Evolutionary conservation across 2,113 vertebrate species (phyloP).

Genomic region (Sphaerodactylus townsendi): DNA sequence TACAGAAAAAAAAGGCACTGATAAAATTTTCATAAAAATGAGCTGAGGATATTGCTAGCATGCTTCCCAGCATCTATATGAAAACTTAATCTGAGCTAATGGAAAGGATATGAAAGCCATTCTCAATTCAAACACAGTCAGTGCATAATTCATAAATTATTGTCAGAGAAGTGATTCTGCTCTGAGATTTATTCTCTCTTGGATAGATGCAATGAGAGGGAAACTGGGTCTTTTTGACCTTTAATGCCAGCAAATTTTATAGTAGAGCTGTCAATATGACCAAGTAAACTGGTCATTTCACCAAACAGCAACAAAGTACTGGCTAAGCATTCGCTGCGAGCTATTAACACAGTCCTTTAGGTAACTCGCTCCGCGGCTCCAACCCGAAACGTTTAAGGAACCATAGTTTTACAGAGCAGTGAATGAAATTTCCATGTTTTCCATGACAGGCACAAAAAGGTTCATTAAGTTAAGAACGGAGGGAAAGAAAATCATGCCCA

Average conservation of each 20-base stretch:
- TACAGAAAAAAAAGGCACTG: slow-evolving; percentile 91
- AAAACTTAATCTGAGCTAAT: slow-evolving; percentile 99
- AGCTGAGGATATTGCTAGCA: slow-evolving; percentile 99
- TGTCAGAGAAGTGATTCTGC: slow-evolving; percentile 98
- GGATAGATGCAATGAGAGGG: slow-evolving; percentile 84
- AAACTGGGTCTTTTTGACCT: slow-evolving; percentile 91
- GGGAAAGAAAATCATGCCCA: slow-evolving; percentile 55
- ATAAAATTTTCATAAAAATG: slow-evolving; percentile 99
- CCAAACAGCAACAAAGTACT: slow-evolving; percentile 80
- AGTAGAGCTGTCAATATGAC: slow-evolving; percentile 94
- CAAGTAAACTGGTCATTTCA: slow-evolving; percentile 91
- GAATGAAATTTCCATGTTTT: slow-evolving; percentile 71
- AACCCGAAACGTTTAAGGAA: slow-evolving; percentile 65
- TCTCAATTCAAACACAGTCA: slow-evolving; percentile 98
- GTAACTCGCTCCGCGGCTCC: slow-evolving; percentile 71
- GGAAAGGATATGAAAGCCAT: slow-evolving; percentile 99
- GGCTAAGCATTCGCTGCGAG: slow-evolving; percentile 71
- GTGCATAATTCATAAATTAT: slow-evolving; percentile 99
- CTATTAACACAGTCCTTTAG: slow-evolving; percentile 79
- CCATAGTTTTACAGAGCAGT: slow-evolving; percentile 53
- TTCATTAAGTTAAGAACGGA: slow-evolving; percentile 80
- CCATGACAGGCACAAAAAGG: slow-evolving; percentile 81
- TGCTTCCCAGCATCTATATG: slow-evolving; percentile 98
- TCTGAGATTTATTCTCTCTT: slow-evolving; percentile 94
- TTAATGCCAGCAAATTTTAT: slow-evolving; percentile 92